Conservation (phyloP, 2,888 invertebrate genomes). For the Melitaea athalia region DNA sequence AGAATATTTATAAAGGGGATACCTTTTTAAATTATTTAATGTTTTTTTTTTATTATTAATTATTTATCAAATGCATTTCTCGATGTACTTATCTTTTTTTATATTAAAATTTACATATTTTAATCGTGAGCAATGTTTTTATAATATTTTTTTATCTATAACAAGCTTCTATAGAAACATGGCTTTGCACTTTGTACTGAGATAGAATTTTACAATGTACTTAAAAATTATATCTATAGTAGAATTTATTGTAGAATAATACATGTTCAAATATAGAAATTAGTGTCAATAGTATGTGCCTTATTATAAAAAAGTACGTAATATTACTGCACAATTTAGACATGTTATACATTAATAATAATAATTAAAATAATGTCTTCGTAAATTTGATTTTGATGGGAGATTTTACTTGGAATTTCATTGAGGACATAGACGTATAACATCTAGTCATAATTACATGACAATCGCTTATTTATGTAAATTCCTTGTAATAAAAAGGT, state of each 20-base stretch:
- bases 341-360: conserved; percentile 15
- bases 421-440: background rate
- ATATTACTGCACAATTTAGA: conserved; percentile 40
- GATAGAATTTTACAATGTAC: conserved; percentile 8
- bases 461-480: too few relatives aligned
- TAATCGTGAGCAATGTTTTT: conserved; percentile 1
- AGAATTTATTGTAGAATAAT: conserved; percentile 17
- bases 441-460: too few relatives aligned
- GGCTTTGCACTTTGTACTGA: background rate
- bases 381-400: background rate
- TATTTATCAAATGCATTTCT: background rate
- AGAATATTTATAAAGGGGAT: background rate
- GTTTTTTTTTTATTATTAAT: background rate
- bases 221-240: conserved; percentile 23
- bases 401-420: background rate
- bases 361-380: background rate
- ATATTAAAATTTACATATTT: background rate
- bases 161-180: background rate
- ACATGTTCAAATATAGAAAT: conserved; percentile 10
- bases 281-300: conserved; percentile 51
- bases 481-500: too few relatives aligned
- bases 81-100: conserved; percentile 5
- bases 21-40: too few relatives aligned
- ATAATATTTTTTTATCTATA: conserved; percentile 4
- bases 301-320: conserved; percentile 33